A percentile compares a stretch with the other conserved stretches of the same genome.
Evolutionary conservation across 2,797 vertebrate genomes (phyloP).

Genomic region (Botia kubotai): DNA sequence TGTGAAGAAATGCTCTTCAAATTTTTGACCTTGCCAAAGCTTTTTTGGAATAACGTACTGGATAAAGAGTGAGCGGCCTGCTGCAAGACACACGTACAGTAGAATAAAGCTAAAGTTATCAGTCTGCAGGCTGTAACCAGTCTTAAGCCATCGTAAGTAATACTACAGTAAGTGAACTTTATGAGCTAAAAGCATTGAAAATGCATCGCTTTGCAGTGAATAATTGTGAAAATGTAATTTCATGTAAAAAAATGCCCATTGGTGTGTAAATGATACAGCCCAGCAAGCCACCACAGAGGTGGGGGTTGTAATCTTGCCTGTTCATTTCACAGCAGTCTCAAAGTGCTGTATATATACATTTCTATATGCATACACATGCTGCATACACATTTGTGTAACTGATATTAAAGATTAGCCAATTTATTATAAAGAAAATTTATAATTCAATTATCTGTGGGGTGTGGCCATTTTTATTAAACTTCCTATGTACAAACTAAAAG

Average conservation of each 20-base stretch:
- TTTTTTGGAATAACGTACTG: slow-evolving; percentile 58
- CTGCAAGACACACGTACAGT: slow-evolving; percentile 34
- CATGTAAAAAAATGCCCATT: background rate
- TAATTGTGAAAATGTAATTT: background rate
- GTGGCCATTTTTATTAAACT: background rate
- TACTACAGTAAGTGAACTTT: background rate
- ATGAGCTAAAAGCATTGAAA: slow-evolving; percentile 15
- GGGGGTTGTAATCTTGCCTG: background rate
- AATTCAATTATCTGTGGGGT: background rate
- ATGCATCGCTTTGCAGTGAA: background rate
- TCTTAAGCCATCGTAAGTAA: background rate
- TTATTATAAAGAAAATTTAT: background rate
- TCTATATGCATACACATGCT: too few species aligned
- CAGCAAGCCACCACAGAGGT: background rate
- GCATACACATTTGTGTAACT: too few species aligned
- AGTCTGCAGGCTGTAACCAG: slow-evolving; percentile 6
- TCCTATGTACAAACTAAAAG: background rate
- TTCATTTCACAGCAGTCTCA: background rate
- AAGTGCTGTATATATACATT: too few species aligned
- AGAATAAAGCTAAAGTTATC: slow-evolving; percentile 27
- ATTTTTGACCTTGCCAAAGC: slow-evolving; percentile 69
- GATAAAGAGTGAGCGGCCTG: slow-evolving; percentile 35
- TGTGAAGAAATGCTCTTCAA: slow-evolving; percentile 44
- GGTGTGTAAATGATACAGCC: background rate
- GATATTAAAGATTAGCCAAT: too few species aligned